A percentile compares a stretch with the other conserved stretches of the same genome.
Evolutionary conservation across 2,888 invertebrate species (phyloP).

Genomic region (Drosophila koepferae): DNA sequence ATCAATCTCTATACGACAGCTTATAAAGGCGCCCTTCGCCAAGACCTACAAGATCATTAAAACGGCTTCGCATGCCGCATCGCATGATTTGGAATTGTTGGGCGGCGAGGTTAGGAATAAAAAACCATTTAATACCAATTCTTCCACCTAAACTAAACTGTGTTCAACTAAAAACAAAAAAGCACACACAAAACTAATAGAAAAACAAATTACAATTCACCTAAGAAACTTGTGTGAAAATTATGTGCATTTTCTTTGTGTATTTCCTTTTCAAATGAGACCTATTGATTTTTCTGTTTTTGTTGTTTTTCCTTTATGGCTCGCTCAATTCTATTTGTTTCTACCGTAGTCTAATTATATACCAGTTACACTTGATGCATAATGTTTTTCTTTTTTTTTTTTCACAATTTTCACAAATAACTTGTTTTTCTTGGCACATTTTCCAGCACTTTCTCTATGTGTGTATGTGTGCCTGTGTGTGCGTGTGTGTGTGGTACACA

Average conservation of each 20-base stretch:
- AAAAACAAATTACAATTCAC: slow-evolving; percentile 13
- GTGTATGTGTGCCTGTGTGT: slow-evolving; percentile 27
- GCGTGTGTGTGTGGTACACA: slow-evolving; percentile 31
- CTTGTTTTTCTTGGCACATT: slow-evolving; percentile 43
- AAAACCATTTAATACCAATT: slow-evolving; percentile 70
- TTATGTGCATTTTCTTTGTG: slow-evolving; percentile 54
- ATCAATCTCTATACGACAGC: slow-evolving; percentile 86
- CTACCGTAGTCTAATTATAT: slow-evolving; percentile 29
- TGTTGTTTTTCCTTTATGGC: slow-evolving; percentile 21
- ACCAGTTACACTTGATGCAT: slow-evolving; percentile 41
- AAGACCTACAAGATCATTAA: slow-evolving; percentile 98
- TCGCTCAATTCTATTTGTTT: slow-evolving; percentile 48
- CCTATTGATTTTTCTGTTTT: slow-evolving; percentile 16
- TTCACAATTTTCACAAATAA: neutral
- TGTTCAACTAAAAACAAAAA: slow-evolving; percentile 55
- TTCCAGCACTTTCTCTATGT: slow-evolving; percentile 43
- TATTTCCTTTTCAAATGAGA: slow-evolving; percentile 21
- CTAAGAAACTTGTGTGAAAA: slow-evolving; percentile 65
- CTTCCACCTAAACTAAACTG: slow-evolving; percentile 68
- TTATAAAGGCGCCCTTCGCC: slow-evolving; percentile 98
- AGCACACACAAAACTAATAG: slow-evolving; percentile 6
- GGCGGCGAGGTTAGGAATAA: slow-evolving; percentile 86
- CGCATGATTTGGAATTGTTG: slow-evolving; percentile 88
- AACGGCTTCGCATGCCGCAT: slow-evolving; percentile 89
- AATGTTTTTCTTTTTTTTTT: slow-evolving; percentile 13